Evolutionary conservation across 2,797 vertebrate genomes (phyloP).

Genomic region (Falco columbarius): DNA sequence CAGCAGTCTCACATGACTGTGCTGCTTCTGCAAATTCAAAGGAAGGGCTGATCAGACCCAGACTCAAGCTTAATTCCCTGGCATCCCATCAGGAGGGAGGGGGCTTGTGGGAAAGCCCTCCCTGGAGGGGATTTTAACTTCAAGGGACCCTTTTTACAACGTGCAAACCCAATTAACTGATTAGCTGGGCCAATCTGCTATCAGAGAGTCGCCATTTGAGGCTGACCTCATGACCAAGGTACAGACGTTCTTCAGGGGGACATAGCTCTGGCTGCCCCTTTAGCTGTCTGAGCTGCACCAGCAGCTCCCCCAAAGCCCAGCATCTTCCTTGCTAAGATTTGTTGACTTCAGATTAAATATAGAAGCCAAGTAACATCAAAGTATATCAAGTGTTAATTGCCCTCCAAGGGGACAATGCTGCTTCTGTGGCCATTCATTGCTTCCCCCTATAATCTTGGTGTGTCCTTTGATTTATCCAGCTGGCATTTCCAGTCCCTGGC

Average conservation of each 20-base stretch:
- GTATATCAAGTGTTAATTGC: not conserved
- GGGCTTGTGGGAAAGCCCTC: not conserved
- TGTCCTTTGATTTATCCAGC: not conserved
- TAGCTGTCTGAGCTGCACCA: not conserved
- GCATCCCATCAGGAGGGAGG: rapidly evolving
- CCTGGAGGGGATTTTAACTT: not conserved
- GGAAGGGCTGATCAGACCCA: not conserved
- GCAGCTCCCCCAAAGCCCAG: not conserved
- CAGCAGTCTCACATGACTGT: rapidly evolving
- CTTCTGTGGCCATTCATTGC: not conserved
- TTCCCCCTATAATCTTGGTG: rapidly evolving
- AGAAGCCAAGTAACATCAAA: not conserved
- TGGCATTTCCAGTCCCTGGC: not conserved
- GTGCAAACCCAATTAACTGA: not conserved
- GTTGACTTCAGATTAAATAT: not conserved
- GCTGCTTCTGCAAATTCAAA: not conserved
- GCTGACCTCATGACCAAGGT: rapidly evolving
- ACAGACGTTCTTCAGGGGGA: not conserved
- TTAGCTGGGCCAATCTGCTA: not conserved
- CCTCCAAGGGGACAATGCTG: not conserved
- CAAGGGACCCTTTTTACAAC: not conserved
- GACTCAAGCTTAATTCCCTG: not conserved
- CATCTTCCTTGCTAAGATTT: not conserved
- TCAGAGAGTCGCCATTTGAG: not conserved
- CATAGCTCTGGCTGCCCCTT: not conserved